Conservation (phyloP, 1,140 invertebrate genomes). For the Conus ventricosus region DNA sequence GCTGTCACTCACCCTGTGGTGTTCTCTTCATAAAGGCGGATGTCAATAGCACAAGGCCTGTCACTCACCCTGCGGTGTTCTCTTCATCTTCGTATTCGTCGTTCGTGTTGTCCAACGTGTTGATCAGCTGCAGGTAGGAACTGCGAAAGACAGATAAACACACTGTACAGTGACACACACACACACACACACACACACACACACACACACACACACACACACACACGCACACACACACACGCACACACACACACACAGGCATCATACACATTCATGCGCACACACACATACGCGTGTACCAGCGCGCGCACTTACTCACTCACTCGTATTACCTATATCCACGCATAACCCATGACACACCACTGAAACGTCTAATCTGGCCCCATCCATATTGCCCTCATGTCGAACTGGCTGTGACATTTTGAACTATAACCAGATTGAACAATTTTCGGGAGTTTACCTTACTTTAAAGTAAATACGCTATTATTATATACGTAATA, state of each 20-base stretch:
- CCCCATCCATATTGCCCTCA: too few species aligned
- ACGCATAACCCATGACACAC: too few species aligned
- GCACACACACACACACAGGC: not conserved
- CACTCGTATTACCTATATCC: too few species aligned
- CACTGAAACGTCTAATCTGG: too few species aligned
- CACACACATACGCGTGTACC: not conserved
- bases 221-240: not conserved
- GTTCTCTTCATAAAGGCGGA: constrained; percentile 62
- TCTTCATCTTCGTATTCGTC: constrained; percentile 66
- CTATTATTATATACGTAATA: too few species aligned
- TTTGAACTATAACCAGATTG: too few species aligned
- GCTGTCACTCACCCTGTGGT: constrained; percentile 69
- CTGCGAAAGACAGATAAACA: constrained; percentile 55
- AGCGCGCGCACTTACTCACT: too few species aligned
- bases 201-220: not conserved
- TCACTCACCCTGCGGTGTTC: too few species aligned
- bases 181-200: not conserved
- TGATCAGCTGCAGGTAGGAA: constrained; percentile 83
- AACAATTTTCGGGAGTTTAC: too few species aligned
- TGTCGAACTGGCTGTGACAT: too few species aligned
- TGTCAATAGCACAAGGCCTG: too few species aligned
- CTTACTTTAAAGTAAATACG: too few species aligned
- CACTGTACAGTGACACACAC: not conserved
- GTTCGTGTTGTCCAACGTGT: constrained; percentile 82
- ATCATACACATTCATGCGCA: not conserved